Base-by-base conservation (phyloP, 2,113 vertebrate species). In the Tenrec ecaudatus region DNA sequence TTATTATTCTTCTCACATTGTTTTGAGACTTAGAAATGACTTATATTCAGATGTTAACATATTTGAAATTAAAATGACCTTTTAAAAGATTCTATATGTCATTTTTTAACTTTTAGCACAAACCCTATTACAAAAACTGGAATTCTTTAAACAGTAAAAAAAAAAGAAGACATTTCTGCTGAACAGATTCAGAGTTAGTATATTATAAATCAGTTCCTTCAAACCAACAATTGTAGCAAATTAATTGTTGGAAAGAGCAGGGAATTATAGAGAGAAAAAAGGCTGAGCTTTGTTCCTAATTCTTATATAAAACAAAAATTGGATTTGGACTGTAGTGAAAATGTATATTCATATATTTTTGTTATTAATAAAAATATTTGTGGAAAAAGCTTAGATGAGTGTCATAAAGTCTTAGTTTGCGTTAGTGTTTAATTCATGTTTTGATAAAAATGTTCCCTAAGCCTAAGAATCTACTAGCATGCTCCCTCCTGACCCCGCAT, bases 1-100 rank as follows among this genome's bases (percentile, higher is more conserved):
- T 95, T 47, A 33, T 96, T 79, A 91, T 96, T 95, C 90, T 96
- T 91, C 22, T 94, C 88, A 69, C 17, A 71, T 89, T 71, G 17
- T 90, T 40, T 20, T 87, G 78, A 20, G 82, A 68, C 60, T 81
- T 92, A 84, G 76, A 92, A 36, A 60, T 79, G 69, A 58, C 25
- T 2, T 43, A 53, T 73, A 80, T 80, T 85, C 43, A 94, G 31
- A 86, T 83, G 79, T 68, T 92, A 94, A 83, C 22, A 22, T 66
- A 92, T 90, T 91, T 69, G n/a, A 95, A 73, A 91, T 86, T 88
- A 90, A 53, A 93, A 33, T 94, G 88, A 77, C 79, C 91, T 94
- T 93, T 89, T 81, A 43, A 94, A 82, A 86, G 88, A 81, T 83
- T 90, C 62, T 83, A 0, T 64, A 82, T 4, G n/a, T 95, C 68